Conservation (phyloP, 2,888 invertebrate genomes). For the Rotaria socialis region DNA sequence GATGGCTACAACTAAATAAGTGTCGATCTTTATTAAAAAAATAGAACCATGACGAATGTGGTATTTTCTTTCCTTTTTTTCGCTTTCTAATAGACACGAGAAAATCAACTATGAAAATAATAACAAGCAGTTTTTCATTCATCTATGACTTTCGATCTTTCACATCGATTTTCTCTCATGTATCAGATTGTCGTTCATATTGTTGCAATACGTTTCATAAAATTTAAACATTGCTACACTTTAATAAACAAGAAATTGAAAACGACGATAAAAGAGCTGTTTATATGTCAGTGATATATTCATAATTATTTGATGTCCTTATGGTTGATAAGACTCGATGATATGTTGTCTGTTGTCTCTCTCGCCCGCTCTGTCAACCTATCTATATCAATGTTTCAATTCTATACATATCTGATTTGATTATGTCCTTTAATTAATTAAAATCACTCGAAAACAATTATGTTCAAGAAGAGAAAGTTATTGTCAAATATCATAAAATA, state of each 20-base stretch:
- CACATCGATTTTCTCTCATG: not conserved
- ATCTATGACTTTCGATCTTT: not conserved
- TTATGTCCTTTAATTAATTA: too few species aligned
- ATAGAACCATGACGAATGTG: not conserved
- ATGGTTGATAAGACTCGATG: too few species aligned
- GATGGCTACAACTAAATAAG: not conserved
- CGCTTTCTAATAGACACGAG: not conserved
- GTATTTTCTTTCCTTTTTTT: not conserved
- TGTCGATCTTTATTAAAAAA: not conserved
- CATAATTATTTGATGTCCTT: not conserved
- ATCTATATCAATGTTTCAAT: too few species aligned
- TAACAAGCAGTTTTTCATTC: not conserved
- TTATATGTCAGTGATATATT: not conserved
- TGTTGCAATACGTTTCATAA: not conserved
- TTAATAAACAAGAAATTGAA: not conserved
- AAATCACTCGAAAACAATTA: too few species aligned
- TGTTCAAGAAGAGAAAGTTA: too few species aligned
- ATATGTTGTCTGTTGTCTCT: too few species aligned
- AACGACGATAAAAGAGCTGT: not conserved
- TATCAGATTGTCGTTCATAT: too few species aligned
- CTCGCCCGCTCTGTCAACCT: too few species aligned
- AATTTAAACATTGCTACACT: not conserved
- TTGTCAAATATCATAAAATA: too few species aligned
- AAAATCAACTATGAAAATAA: not conserved
- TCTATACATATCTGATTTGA: too few species aligned